Conservation (phyloP, 2,113 vertebrate species). For the Strix uralensis region DNA sequence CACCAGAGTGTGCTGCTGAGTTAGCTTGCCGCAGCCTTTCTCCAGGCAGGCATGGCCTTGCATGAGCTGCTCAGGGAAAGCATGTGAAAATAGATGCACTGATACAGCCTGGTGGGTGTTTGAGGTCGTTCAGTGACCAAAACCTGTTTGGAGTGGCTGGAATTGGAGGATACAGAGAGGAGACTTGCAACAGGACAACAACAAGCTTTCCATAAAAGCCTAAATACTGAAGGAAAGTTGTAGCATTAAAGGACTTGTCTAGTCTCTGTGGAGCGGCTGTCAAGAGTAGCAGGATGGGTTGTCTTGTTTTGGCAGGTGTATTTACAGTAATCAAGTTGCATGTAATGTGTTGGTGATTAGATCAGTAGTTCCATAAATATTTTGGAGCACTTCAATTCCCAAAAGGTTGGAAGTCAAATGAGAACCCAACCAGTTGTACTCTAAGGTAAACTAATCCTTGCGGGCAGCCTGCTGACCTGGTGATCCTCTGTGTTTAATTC, state of each 20-base stretch:
- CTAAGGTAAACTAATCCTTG: neutral
- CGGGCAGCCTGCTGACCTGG: neutral
- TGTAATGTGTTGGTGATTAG: too few species aligned
- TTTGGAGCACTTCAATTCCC: neutral
- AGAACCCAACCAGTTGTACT: neutral
- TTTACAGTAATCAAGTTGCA: too few species aligned
- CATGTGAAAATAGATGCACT: neutral
- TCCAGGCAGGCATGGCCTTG: neutral
- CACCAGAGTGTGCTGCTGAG: neutral
- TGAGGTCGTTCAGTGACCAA: neutral
- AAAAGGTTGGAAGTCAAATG: neutral
- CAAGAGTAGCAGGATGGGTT: accelerated
- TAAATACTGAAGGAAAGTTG: neutral
- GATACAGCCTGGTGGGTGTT: accelerated
- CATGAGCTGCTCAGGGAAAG: accelerated
- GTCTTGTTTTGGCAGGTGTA: neutral
- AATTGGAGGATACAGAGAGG: neutral
- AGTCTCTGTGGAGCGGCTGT: too few species aligned
- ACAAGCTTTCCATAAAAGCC: neutral
- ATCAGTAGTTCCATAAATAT: neutral
- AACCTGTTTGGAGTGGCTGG: neutral
- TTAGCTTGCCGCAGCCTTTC: neutral
- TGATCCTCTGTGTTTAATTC: neutral
- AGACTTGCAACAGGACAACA: neutral
- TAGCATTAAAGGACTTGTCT: neutral